Evolutionary conservation across 2,113 vertebrate genomes (phyloP).

Genomic region (Myanophis thanlyinensis): DNA sequence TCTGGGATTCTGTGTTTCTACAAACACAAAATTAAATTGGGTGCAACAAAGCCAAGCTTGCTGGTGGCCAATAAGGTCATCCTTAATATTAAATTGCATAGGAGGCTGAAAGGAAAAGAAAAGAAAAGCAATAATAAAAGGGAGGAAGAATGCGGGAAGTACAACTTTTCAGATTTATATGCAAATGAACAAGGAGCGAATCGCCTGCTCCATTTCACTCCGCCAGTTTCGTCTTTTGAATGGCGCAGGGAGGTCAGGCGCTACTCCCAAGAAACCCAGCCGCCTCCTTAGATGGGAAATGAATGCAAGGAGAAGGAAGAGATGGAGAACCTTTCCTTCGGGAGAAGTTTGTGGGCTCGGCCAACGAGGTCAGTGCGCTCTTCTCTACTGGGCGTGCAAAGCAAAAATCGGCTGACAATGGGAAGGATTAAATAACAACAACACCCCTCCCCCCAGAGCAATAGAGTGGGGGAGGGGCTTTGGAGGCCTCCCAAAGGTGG

Average conservation of each 20-base stretch:
- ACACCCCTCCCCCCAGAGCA: rapidly evolving
- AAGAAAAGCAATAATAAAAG: background rate
- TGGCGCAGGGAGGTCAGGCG: background rate
- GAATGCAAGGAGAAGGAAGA: background rate
- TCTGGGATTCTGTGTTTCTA: background rate
- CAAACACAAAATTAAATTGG: background rate
- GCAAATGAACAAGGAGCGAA: background rate
- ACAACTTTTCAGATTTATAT: background rate
- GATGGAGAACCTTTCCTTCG: background rate
- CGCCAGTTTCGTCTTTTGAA: background rate
- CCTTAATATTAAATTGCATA: background rate
- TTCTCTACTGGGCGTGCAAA: too few species aligned
- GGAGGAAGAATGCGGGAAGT: background rate
- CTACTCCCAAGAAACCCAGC: background rate
- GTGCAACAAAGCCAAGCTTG: background rate
- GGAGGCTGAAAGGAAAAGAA: background rate
- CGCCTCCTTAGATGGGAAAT: background rate
- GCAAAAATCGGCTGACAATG: too few species aligned
- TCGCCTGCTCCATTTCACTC: background rate
- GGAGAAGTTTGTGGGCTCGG: background rate
- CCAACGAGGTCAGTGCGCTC: too few species aligned
- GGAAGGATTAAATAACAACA: too few species aligned
- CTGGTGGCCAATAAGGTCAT: background rate
- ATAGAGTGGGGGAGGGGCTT: too few species aligned
- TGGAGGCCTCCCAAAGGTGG: too few species aligned